phyloP scores from a whole-genome alignment of 2,113 vertebrate species.

The Pelecanus crispus region DNA sequence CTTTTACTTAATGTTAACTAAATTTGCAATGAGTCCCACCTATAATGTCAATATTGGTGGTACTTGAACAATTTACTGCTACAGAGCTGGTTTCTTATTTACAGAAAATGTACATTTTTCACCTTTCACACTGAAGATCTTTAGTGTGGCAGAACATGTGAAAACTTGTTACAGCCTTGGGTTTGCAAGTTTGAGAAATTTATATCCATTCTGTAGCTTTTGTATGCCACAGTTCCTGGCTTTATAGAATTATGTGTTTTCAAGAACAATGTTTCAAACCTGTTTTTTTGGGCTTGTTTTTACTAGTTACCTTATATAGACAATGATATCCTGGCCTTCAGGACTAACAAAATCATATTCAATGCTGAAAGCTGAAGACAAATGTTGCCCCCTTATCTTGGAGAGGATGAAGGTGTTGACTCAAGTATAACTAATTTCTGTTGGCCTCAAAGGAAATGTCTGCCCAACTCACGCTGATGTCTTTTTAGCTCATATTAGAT shows the following conservation, averaged over 20 bases:
- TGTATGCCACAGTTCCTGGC: fast-evolving
- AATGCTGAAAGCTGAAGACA: neutral
- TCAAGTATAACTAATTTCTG: neutral
- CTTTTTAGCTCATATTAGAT: neutral
- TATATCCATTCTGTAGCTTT: neutral
- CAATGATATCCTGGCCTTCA: neutral
- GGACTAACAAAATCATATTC: neutral
- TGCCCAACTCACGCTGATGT: neutral
- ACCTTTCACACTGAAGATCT: neutral
- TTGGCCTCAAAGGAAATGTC: neutral
- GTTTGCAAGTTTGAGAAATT: neutral
- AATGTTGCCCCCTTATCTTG: neutral
- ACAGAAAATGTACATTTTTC: neutral
- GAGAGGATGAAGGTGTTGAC: neutral
- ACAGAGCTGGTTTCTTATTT: neutral
- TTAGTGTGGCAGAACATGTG: neutral
- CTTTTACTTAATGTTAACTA: neutral
- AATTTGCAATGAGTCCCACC: neutral
- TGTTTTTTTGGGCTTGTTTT: neutral
- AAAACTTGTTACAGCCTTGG: neutral
- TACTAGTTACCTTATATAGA: neutral
- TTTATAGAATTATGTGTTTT: neutral
- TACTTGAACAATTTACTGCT: neutral
- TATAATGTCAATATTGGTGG: neutral
- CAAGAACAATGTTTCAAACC: neutral